Evolutionary conservation across 2,888 invertebrate species (phyloP).

Genomic region (Chymomyza fuscimana): DNA sequence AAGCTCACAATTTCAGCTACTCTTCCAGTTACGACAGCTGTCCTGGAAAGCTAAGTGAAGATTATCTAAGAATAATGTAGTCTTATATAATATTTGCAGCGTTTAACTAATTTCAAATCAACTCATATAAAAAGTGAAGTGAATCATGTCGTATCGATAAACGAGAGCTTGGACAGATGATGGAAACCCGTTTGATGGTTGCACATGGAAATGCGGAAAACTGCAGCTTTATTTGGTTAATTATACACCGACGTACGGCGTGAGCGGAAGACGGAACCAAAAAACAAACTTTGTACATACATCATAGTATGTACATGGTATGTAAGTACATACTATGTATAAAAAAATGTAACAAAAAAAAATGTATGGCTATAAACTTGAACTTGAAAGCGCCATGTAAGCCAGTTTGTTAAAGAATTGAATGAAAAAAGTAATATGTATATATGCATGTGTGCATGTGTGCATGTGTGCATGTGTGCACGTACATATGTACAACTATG

Average conservation of each 20-base stretch:
- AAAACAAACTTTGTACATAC: slow-evolving; percentile 10
- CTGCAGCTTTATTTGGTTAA: slow-evolving; percentile 47
- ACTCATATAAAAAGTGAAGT: too few species aligned
- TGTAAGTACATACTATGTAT: too few species aligned
- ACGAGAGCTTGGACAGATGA: background rate
- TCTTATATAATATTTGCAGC: too few species aligned
- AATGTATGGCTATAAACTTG: slow-evolving; percentile 55
- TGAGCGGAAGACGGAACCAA: slow-evolving; percentile 63
- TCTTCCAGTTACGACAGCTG: too few species aligned
- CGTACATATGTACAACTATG: too few species aligned
- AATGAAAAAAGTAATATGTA: background rate
- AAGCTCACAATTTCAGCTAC: too few species aligned
- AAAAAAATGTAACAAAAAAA: slow-evolving; percentile 4
- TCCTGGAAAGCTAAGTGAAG: too few species aligned
- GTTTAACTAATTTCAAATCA: too few species aligned
- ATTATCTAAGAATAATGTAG: too few species aligned
- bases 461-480: background rate
- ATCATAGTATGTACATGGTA: background rate
- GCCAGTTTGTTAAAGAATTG: background rate
- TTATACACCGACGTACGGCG: slow-evolving; percentile 46
- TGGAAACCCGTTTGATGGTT: slow-evolving; percentile 58
- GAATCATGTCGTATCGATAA: too few species aligned
- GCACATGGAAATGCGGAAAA: slow-evolving; percentile 60
- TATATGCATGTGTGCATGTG: background rate
- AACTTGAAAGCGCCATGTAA: slow-evolving; percentile 55